These are phyloP conservation scores for Lutraria lutraria DNA, from an alignment of 2,888 invertebrate species.

Conservation along the genomic window DNA sequence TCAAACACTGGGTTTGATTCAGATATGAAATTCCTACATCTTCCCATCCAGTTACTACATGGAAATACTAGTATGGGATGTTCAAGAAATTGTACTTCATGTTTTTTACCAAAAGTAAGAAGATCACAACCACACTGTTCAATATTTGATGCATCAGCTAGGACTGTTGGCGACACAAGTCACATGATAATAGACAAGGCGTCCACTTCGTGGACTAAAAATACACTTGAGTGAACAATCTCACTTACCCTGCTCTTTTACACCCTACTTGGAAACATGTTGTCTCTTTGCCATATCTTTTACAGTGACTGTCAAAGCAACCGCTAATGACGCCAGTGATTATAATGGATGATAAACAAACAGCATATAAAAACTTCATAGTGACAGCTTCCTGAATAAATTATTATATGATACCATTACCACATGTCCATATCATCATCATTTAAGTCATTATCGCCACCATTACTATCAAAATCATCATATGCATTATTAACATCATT, in stretches of 20 bases:
- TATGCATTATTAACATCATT: neutral
- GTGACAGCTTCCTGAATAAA: neutral
- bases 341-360: neutral
- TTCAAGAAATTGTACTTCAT: no score
- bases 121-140: no score
- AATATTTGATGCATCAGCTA: no score
- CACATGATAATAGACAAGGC: no score
- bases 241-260: constrained; percentile 5
- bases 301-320: neutral
- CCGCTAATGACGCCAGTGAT: neutral
- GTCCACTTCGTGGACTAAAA: no score
- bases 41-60: no score
- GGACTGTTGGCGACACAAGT: no score
- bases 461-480: neutral
- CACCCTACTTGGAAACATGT: neutral
- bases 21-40: no score
- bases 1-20: no score
- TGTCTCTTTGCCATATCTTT: neutral
- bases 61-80: no score
- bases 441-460: neutral
- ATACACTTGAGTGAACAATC: neutral
- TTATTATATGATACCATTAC: neutral
- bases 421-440: neutral
- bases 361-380: neutral
- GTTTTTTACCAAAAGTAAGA: no score